Percentiles rank a stretch among this genome's conserved stretches.
These are phyloP conservation scores for Slavum lentiscoides DNA, from an alignment of 2,888 invertebrate species.

Conservation along the genomic window DNA sequence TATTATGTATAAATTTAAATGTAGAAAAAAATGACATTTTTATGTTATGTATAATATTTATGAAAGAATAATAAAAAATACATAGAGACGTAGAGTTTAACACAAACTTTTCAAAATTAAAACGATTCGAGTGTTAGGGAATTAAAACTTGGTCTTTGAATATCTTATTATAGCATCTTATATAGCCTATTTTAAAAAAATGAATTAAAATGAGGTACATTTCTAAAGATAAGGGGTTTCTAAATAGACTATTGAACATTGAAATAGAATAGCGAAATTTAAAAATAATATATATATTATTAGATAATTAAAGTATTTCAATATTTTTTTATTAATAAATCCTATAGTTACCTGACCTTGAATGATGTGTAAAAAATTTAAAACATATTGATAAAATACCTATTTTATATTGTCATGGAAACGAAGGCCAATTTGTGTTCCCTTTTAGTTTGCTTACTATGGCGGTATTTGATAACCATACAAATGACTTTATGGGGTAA, in stretches of 20 bases:
- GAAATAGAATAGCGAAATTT: not conserved
- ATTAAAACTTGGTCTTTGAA: not conserved
- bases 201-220: not conserved
- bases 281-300: not conserved
- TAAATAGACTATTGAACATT: not conserved
- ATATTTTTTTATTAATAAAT: constrained; percentile 5
- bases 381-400: constrained; percentile 33
- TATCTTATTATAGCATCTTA: not conserved
- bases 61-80: no score
- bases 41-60: no score
- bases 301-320: not conserved
- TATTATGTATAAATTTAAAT: no score
- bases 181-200: no score
- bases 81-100: no score
- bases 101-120: no score
- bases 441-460: not conserved
- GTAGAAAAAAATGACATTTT: no score
- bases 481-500: not conserved
- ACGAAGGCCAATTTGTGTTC: not conserved
- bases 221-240: not conserved
- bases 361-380: not conserved
- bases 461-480: not conserved
- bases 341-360: constrained; percentile 4
- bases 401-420: constrained; percentile 31
- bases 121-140: no score